These are phyloP conservation scores for Polia nebulosa DNA, from an alignment of 2,888 invertebrate genomes.

Conservation along the genomic window DNA sequence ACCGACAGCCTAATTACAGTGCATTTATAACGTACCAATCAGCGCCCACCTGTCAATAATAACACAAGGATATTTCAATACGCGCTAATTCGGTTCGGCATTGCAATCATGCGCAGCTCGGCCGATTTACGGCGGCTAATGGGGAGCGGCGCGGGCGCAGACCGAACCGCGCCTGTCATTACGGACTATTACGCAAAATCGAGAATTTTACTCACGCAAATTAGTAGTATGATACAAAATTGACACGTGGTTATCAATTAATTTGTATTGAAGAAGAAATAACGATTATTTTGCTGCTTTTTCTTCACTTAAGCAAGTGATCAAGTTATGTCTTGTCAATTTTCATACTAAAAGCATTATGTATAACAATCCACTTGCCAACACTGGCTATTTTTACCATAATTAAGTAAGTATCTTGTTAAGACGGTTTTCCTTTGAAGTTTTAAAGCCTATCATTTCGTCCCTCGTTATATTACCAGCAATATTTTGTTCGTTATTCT, in stretches of 20 bases:
- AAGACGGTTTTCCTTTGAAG: background rate
- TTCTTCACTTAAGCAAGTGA: background rate
- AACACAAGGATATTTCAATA: constrained; percentile 49
- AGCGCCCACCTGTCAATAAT: constrained; percentile 50
- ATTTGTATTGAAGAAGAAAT: constrained; percentile 35
- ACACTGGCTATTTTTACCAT: background rate
- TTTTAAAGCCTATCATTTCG: background rate
- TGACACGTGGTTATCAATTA: constrained; percentile 52
- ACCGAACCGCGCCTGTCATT: constrained; percentile 56
- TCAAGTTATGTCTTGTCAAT: background rate
- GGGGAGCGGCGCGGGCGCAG: constrained; percentile 45
- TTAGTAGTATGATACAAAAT: constrained; percentile 48
- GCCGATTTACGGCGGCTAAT: constrained; percentile 62
- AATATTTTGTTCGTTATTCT: background rate
- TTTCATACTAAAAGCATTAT: background rate
- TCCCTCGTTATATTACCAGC: background rate
- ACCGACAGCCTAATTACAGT: constrained; percentile 23
- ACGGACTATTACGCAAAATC: constrained; percentile 53
- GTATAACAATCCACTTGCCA: background rate
- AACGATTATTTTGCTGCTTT: constrained; percentile 9
- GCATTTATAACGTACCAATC: constrained; percentile 46
- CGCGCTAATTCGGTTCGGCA: constrained; percentile 44
- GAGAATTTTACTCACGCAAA: constrained; percentile 50
- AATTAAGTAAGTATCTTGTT: background rate
- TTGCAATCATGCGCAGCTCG: constrained; percentile 58